Conservation (phyloP, 2,888 invertebrate genomes). For the Rhagophthalmus giganteus region DNA sequence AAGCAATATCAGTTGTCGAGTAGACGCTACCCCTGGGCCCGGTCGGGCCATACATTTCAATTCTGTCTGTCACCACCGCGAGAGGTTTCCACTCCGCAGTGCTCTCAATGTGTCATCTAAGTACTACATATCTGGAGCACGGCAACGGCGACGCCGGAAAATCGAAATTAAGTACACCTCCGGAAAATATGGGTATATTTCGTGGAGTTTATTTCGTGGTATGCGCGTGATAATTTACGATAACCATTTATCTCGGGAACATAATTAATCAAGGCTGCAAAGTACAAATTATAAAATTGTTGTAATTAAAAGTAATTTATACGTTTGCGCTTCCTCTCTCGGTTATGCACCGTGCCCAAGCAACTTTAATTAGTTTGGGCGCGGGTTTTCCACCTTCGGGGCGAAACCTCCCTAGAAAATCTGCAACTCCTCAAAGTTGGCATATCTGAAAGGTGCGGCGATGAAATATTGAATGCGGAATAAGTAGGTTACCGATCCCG, state of each 20-base stretch:
- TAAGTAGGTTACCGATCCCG: conserved; percentile 43
- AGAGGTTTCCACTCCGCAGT: conserved; percentile 26
- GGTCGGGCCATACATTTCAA: conserved; percentile 56
- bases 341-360: conserved; percentile 53
- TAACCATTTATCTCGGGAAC: conserved; percentile 51
- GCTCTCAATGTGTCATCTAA: conserved; percentile 30
- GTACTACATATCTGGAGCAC: conserved; percentile 27
- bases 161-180: conserved; percentile 8
- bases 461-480: conserved; percentile 43
- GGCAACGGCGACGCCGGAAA: background rate
- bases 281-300: conserved; percentile 57
- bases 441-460: conserved; percentile 34
- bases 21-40: conserved; percentile 51
- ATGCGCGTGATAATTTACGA: conserved; percentile 52
- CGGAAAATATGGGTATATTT: conserved; percentile 24
- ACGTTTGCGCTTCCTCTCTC: conserved; percentile 48
- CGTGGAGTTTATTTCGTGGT: conserved; percentile 41
- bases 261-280: conserved; percentile 54
- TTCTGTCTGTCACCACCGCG: conserved; percentile 54
- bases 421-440: conserved; percentile 33
- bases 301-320: conserved; percentile 57
- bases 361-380: conserved; percentile 50
- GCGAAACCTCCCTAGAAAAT: conserved; percentile 28
- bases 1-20: conserved; percentile 57
- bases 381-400: conserved; percentile 27